Conservation (phyloP, 2,797 vertebrate genomes). For the Discoglossus pictus region DNA sequence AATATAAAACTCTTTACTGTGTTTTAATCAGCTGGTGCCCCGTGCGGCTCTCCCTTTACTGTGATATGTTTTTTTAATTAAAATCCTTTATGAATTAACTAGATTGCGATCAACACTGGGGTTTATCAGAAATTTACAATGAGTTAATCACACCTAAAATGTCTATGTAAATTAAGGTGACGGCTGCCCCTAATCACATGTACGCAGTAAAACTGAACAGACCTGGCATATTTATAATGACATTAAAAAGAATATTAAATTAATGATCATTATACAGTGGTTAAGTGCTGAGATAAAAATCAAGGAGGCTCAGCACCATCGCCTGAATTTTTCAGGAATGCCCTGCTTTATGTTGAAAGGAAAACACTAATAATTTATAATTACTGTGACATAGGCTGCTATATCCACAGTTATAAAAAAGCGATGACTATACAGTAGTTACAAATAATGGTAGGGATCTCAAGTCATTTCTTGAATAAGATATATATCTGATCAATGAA, state of each 20-base stretch:
- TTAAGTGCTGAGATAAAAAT: slow-evolving; percentile 45
- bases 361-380: slow-evolving; percentile 14
- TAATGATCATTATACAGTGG: slow-evolving; percentile 49
- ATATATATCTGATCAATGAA: too few relatives aligned
- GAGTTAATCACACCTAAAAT: slow-evolving; percentile 45
- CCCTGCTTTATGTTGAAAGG: slow-evolving; percentile 4
- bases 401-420: too few relatives aligned
- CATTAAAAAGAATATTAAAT: slow-evolving; percentile 50
- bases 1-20: slow-evolving; percentile 29
- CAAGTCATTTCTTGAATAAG: too few relatives aligned
- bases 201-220: slow-evolving; percentile 26
- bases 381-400: too few relatives aligned
- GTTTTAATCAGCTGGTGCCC: slow-evolving; percentile 21
- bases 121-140: slow-evolving; percentile 38
- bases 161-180: slow-evolving; percentile 27
- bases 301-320: slow-evolving; percentile 10
- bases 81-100: slow-evolving; percentile 24
- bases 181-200: slow-evolving; percentile 31
- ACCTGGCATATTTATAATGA: slow-evolving; percentile 39
- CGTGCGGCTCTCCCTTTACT: neutral
- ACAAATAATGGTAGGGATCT: too few relatives aligned
- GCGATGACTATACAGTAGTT: too few relatives aligned
- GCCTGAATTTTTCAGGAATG: slow-evolving; percentile 7
- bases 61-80: slow-evolving; percentile 36
- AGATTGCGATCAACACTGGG: slow-evolving; percentile 33